Evolutionary conservation across 2,797 vertebrate species (phyloP), one percentile per base, ranked within the genome.

Genomic region (Sarcoramphus papa): DNA sequence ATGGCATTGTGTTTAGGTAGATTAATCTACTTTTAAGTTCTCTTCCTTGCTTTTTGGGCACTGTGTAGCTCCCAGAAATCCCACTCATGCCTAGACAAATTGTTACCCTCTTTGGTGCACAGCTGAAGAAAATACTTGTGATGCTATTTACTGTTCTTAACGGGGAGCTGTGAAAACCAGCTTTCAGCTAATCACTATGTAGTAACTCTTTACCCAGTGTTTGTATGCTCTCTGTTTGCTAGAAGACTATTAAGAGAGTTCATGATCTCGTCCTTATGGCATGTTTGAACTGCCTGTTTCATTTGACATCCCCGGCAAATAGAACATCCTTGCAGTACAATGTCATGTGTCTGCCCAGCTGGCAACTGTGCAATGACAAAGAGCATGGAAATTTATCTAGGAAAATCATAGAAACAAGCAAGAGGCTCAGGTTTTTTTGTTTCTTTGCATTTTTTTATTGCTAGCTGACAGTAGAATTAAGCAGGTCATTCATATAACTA

Each of bases 211-310:
- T 31, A 68, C 20, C 6, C 50, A 28, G 41, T 80, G 72, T 90
- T 94, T 93, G 54, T 68, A 62, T 51, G 89, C 41, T 64, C 31
- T 85, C 64, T 90, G 75, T 91, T 94, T 96, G 92, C 68, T 80
- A 28, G 78, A 88, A 93, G 81, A 68, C 92, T 88, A 68, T 85
- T 88, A 74, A 91, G 53, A 91, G 87, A 91, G 89, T 93, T 96
- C 91, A 94, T 78, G 87, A 88, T 96, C 96, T 95, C 95, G 78
- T 83, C 78, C 64, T 88, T 62, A 35, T 35, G 85, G 56, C 54
- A 88, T 83, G 75, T 92, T 97, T 94, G 93, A 94, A 70, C 78
- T 85, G 28, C 47, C 37, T 88, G 43, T 94, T 95, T 64, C 89
- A 27, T 94, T 84, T 88, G 94, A 90, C 87, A 80, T 85, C 72